These are phyloP conservation scores for Eupithecia insigniata DNA, from an alignment of 2,888 invertebrate species.

Conservation along the genomic window DNA sequence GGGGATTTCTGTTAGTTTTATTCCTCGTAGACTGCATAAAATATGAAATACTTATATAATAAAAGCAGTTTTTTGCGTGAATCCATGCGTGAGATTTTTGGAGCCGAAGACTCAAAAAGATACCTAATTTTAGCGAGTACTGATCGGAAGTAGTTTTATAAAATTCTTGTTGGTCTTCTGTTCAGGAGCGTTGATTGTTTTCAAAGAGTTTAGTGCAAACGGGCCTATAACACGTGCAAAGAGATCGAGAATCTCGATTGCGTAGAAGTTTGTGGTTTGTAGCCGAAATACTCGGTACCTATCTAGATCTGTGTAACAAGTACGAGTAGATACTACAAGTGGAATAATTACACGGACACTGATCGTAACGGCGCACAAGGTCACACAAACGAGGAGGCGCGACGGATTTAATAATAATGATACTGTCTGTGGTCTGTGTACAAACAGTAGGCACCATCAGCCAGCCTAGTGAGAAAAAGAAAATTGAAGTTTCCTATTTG, in stretches of 20 bases:
- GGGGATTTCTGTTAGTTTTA: too few species aligned
- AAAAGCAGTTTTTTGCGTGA: too few species aligned
- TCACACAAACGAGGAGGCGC: background rate
- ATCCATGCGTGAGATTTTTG: too few species aligned
- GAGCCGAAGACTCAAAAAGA: too few species aligned
- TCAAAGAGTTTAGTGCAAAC: background rate
- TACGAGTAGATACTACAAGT: too few species aligned
- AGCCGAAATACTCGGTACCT: background rate
- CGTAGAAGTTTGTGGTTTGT: background rate
- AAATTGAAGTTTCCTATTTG: too few species aligned
- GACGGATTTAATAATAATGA: background rate
- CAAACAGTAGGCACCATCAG: too few species aligned
- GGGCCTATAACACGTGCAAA: background rate
- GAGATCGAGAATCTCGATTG: too few species aligned
- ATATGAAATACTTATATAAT: too few species aligned
- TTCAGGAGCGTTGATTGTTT: background rate
- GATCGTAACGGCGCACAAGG: slow-evolving; percentile 1
- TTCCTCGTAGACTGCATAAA: too few species aligned
- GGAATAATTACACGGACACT: background rate
- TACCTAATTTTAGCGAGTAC: too few species aligned
- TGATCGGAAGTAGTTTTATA: background rate
- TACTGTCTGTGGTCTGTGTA: background rate
- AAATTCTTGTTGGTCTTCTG: background rate
- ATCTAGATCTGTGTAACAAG: background rate
- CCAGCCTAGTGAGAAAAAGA: too few species aligned